Evolutionary conservation across 2,888 invertebrate genomes (phyloP), one percentile per base, ranked within the genome.

Genomic region (Hymenopus coronatus): DNA sequence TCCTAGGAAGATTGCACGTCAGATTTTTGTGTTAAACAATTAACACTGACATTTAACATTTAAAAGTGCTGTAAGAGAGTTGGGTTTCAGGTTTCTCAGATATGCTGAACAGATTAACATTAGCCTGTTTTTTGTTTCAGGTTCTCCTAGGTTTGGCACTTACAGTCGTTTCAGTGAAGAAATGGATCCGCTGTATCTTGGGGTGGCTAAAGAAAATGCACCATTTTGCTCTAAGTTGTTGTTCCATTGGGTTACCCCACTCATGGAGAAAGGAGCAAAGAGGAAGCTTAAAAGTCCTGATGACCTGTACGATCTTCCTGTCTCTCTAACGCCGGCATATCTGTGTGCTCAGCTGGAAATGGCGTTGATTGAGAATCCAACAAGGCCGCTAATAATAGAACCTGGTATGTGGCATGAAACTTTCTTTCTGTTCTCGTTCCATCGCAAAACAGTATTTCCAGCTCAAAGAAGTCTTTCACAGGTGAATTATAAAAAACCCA

Each of bases 241-340:
- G 33, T 98, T 99, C 93, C 94, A 96, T 90, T 99, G 99, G 99
- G 98, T 98, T 1, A 95, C 96, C 90, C 97, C 97, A 3, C 93
- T 99, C 89, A 96, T 99, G 93, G 93, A 95, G 89, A 98, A 98
- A 94, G 98, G 98, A 1, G 94, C 96, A 27, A 94, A 95, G 82
- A 96, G 96, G 9, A 95, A 96, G 91, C 92, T 98, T 82, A 95
- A 94, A 91, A 95, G 95, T 91, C 94, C 97, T 0, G 98, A 98
- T 91, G 98, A 98, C 93, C 93, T 98, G 0, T 98, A 96, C 93
- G 97, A 98, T 92, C 93, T 98, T 88, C 98, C 97, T 0, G 94
- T 94, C 33, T 93, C 94, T 85, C 93, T 97, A 90, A 94, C 95
- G 89, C 95, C 96, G 91, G 94, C 94, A 4, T 94, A 94, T 92